These are phyloP conservation scores for Callionymus lyra DNA, from an alignment of 2,113 vertebrate genomes.

Conservation along the genomic window DNA sequence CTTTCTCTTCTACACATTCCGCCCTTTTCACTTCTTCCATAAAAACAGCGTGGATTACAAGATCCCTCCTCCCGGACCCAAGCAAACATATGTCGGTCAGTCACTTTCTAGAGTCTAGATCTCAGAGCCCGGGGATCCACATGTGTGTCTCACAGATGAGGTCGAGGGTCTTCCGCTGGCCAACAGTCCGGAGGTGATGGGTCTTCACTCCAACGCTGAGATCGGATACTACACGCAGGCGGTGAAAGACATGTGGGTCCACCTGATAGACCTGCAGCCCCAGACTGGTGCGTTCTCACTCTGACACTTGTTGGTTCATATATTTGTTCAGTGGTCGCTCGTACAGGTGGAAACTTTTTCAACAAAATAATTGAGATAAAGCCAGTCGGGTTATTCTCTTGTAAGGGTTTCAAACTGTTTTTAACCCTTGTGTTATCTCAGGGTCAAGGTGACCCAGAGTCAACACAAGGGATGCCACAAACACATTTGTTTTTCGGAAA, in stretches of 20 bases:
- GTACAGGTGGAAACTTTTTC: no score
- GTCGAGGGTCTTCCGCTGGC: slow-evolving; percentile 80
- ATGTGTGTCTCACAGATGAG: slow-evolving; percentile 62
- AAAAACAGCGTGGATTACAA: slow-evolving; percentile 77
- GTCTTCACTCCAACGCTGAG: slow-evolving; percentile 87
- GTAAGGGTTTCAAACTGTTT: no score
- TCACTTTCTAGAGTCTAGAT: neutral
- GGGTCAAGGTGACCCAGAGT: no score
- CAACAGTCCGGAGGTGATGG: slow-evolving; percentile 83
- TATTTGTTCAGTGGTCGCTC: neutral
- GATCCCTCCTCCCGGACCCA: slow-evolving; percentile 71
- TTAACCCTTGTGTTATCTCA: no score
- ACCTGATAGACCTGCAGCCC: slow-evolving; percentile 87
- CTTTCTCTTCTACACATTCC: slow-evolving; percentile 87
- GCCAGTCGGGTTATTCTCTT: no score
- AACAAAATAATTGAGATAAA: no score
- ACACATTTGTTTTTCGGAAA: no score
- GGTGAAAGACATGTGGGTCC: slow-evolving; percentile 78
- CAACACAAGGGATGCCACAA: no score
- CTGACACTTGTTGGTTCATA: neutral
- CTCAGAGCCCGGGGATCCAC: neutral
- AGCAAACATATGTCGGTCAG: slow-evolving; percentile 80
- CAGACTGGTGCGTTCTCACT: slow-evolving; percentile 73
- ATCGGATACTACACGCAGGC: slow-evolving; percentile 88
- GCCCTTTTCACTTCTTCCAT: slow-evolving; percentile 80